Evolutionary conservation across 2,888 invertebrate species (phyloP).

Genomic region (Proisotoma minuta): DNA sequence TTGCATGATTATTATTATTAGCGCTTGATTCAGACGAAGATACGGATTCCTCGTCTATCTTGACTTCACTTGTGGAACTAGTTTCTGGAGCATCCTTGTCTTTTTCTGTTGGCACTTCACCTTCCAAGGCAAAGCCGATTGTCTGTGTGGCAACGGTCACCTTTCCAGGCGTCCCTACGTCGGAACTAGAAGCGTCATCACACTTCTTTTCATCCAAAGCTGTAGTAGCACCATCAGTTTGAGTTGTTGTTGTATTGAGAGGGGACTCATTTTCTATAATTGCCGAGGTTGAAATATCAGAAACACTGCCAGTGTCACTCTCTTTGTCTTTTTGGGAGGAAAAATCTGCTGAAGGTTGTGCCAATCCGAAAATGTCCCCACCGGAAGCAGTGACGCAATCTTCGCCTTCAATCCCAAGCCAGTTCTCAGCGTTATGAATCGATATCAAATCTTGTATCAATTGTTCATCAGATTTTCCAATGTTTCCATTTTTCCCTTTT

Average conservation of each 20-base stretch:
- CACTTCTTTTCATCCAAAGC: not conserved
- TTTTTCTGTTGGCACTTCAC: no score
- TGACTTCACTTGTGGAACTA: no score
- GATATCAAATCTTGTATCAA: slow-evolving; percentile 81
- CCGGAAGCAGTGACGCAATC: slow-evolving; percentile 58
- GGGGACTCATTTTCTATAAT: no score
- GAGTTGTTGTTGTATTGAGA: not conserved
- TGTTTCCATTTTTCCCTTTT: slow-evolving; percentile 80
- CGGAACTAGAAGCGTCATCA: not conserved
- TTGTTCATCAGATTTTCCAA: slow-evolving; percentile 81
- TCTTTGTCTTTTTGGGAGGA: no score
- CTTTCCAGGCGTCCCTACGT: slow-evolving; percentile 50
- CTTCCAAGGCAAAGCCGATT: no score
- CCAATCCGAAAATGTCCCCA: slow-evolving; percentile 46
- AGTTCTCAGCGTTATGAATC: slow-evolving; percentile 90
- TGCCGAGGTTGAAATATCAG: no score
- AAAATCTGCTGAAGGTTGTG: no score
- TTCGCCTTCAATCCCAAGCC: slow-evolving; percentile 86
- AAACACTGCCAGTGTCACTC: no score
- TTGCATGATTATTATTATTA: not conserved
- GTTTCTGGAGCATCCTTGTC: no score
- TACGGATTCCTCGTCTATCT: not conserved
- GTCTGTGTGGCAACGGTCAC: slow-evolving; percentile 84
- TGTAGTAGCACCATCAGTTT: not conserved
- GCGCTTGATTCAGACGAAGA: not conserved